Evolutionary conservation across 1,140 invertebrate genomes (phyloP), one percentile per base, ranked within the genome.

Genomic region (Reticulitermes speratus): DNA sequence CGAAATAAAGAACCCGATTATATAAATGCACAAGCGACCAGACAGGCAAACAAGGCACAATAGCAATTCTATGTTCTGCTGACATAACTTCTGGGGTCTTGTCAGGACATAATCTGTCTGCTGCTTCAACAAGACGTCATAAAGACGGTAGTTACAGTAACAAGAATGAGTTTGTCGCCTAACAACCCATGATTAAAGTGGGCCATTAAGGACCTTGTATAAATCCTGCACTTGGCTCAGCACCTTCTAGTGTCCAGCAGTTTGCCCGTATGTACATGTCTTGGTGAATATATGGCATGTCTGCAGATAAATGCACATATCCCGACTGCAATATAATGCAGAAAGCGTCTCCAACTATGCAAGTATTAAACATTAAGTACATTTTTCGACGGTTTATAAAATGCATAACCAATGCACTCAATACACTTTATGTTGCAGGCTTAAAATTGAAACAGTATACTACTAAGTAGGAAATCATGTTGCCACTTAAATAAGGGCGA

Each of bases 131-230:
- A 75, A 75, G 65, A 75, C 65, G n/a, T 25, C 65, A 30, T 16
- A 23, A 21, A 65, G 19, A 19, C 21, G 59, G 21, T 23, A 16
- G 59, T 30, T 25, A 75, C 21, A 30, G 65, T 6, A 14, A 75
- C 65, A 75, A 30, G 65, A 75, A 75, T 30, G 65, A 75, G 25
- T 30, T 75, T 75, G 65, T 75, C 65, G n/a, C 65, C n/a, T 75
- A 75, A 75, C 65, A 75, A 75, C 25, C 65, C 65, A 75, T 75
- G 65, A 75, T 75, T 75, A 75, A 75, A 75, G 65, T 30, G 25
- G 25, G 14, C 65, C 65, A 75, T 75, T 75, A 75, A 25, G 65
- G 19, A 25, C 16, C n/a, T 30, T 25, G 65, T 16, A 75, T 75
- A 75, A 75, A 75, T 75, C 65, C 65, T 30, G n/a, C n/a, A 75